Base-by-base conservation (phyloP, 1,140 invertebrate species). In the Helicoverpa armigera region DNA sequence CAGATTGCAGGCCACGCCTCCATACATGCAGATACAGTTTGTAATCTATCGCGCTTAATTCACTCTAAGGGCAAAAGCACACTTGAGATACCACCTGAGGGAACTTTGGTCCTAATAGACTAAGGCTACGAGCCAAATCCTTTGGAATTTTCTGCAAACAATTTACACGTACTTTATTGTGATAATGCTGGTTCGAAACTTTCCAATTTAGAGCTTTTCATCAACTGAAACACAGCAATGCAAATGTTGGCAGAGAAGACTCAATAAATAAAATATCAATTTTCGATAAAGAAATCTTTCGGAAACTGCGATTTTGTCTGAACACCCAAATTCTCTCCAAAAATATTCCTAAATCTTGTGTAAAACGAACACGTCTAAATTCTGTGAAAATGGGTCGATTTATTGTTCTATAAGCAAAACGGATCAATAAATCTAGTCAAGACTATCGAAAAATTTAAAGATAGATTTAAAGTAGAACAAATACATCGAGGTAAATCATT, bases 11-110 rank as follows among this genome's bases (percentile, higher is more conserved):
- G 69, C 18, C 69, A n/a, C 50, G 69, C 69, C 69, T 72, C 18
- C 43, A 13, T 29, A 31, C 69, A 31, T 31, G 43, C 65, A 50
- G 43, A 69, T 69, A n/a, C 65, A 48, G 65, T 50, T 14, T 51
- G 69, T 72, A 72, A 72, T 72, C 69, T 72, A 54, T 72, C 12
- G 50, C 50, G 23, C 69, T 18, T 72, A 72, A 72, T 72, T 72
- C 18, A 14, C 69, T 72, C 12, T 72, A 72, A 51, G 13, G 69
- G 13, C 69, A 12, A 54, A 29, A 29, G 5, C 69, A 72, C 50
- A 72, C 69, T 53, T 54, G 69, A 72, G 48, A 72, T 3, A 31
- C 23, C 69, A 53, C 50, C 54, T 72, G 5, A 53, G 3, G 18
- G 51, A 70, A 11, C 35, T 50, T 69, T 50, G 65, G 65, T 50